phyloP scores from a whole-genome alignment of 2,113 vertebrate species.

The Myotis brandtii region DNA sequence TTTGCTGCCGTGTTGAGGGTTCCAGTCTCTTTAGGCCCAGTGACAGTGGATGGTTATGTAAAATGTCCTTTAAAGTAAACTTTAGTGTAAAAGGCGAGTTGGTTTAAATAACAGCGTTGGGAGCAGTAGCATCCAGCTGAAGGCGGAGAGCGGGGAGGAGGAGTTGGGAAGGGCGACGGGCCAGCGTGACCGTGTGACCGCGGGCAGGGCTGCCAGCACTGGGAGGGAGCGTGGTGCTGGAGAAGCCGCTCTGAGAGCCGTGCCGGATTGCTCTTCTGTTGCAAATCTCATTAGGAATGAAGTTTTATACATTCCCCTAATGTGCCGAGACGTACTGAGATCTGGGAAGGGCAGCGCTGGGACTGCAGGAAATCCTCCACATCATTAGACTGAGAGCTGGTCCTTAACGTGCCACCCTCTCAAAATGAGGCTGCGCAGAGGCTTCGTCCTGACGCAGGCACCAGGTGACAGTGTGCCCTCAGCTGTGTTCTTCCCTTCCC shows the following conservation, averaged over 20 bases:
- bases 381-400: constrained; percentile 78
- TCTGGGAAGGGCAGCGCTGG: constrained; percentile 62
- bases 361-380: constrained; percentile 40
- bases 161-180: accelerated
- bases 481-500: constrained; percentile 64
- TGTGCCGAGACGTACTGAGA: constrained; percentile 67
- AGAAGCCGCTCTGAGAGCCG: constrained; percentile 43
- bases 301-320: constrained; percentile 63
- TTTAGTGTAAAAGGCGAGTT: not conserved
- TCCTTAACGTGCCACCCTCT: constrained; percentile 79
- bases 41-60: not conserved
- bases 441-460: constrained; percentile 67
- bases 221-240: constrained; percentile 51
- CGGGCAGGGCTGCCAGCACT: not conserved
- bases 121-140: accelerated
- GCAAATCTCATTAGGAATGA: constrained; percentile 73
- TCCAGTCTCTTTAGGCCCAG: not conserved
- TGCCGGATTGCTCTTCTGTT: constrained; percentile 64
- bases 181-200: not conserved
- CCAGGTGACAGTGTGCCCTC: constrained; percentile 79
- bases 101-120: not conserved
- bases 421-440: constrained; percentile 78
- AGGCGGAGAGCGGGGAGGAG: accelerated
- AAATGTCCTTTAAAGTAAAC: not conserved
- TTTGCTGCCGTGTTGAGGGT: not conserved